Base-by-base conservation (phyloP, 1,140 invertebrate species). In the Tribolium castaneum region DNA sequence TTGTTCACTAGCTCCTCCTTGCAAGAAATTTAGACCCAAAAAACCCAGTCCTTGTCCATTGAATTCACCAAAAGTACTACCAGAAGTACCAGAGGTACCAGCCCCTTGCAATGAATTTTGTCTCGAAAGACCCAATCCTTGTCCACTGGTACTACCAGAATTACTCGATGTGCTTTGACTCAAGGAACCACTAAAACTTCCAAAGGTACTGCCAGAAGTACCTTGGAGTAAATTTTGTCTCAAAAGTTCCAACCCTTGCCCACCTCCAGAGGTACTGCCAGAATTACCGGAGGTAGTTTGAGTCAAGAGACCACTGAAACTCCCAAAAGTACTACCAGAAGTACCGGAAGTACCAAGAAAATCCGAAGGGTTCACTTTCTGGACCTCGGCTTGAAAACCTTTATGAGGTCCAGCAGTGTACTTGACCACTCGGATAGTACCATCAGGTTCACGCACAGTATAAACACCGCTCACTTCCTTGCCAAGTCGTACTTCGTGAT, bases 401-500 rank as follows among this genome's bases (percentile, higher is more conserved):
- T 81, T 84, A 62, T 86, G 76, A 10, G 85, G 82, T 54, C 85
- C 86, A 6, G 87, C 86, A 2, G 84, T 86, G 83, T 89, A 88
- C 76, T 87, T 84, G 6, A 89, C 87, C 25, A 86, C 81, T 51
- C 87, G 76, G n/a, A 86, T 79, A n/a, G 85, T 85, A 12, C 88
- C 88, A 81, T 89, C 88, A 10, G 88, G 80, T 78, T 88, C 87
- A 14, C 86, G 79, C 10, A 88, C 79, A 16, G 80, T 85, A 79
- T 88, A 88, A 35, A 85, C 86, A 5, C 89, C 89, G 30, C 85
- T 83, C 0, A 89, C 88, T 4, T 83, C 70, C 45, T 88, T 79
- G 12, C 88, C 87, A n/a, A 88, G 86, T 70, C 89, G 86, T n/a
- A 88, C 82, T 78, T 89, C 88, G 70, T 85, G 83, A 71, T 89